Conservation (phyloP, 2,888 invertebrate species). For the Drosophila nr. fundita region DNA sequence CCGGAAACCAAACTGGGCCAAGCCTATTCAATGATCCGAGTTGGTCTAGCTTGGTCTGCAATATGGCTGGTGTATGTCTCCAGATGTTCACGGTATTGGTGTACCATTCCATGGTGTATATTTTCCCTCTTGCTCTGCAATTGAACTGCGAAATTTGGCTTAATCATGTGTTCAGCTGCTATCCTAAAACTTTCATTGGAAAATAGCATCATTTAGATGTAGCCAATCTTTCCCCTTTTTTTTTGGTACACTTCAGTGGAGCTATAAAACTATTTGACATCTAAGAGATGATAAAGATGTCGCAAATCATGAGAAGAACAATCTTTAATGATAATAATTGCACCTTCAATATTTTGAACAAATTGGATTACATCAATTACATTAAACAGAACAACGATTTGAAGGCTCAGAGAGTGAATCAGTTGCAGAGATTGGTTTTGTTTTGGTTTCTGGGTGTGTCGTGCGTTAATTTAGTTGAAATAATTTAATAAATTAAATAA, state of each 20-base stretch:
- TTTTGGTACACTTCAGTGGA: too few species aligned
- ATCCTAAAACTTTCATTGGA: neutral
- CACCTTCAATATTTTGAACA: neutral
- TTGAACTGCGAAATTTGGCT: too few species aligned
- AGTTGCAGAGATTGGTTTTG: slow-evolving; percentile 32
- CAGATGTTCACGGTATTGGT: too few species aligned
- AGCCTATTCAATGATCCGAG: too few species aligned
- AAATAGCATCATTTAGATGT: neutral
- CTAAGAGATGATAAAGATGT: neutral
- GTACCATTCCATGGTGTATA: too few species aligned
- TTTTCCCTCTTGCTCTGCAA: too few species aligned
- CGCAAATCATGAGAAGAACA: neutral
- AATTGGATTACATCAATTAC: neutral
- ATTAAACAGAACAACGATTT: slow-evolving; percentile 10
- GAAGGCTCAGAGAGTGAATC: slow-evolving; percentile 15
- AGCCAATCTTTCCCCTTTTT: neutral
- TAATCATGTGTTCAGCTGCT: too few species aligned
- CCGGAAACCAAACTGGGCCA: too few species aligned
- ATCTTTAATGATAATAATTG: neutral
- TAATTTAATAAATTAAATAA: slow-evolving; percentile 73
- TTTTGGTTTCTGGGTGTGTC: slow-evolving; percentile 18
- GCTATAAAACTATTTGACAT: too few species aligned
- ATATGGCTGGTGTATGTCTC: too few species aligned
- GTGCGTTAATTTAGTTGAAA: slow-evolving; percentile 72
- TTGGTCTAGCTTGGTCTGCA: too few species aligned